Evolutionary conservation across 2,888 invertebrate species (phyloP).

Genomic region (Choreutis nemorana): DNA sequence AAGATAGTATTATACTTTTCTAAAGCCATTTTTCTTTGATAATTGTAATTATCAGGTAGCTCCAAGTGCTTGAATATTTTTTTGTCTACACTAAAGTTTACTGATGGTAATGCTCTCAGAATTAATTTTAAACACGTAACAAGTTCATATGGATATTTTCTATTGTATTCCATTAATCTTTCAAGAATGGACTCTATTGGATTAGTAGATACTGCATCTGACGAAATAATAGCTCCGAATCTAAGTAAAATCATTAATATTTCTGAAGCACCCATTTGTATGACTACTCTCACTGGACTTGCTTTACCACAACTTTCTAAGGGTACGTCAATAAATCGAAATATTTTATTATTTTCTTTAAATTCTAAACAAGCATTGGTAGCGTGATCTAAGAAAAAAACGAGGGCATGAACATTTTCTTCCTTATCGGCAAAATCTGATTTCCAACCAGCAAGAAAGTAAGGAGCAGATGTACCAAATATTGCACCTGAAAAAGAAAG

Average conservation of each 20-base stretch:
- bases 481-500: slow-evolving; percentile 72
- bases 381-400: slow-evolving; percentile 82
- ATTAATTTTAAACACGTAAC: slow-evolving; percentile 74
- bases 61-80: slow-evolving; percentile 30
- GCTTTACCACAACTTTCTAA: slow-evolving; percentile 82
- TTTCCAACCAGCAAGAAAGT: slow-evolving; percentile 86
- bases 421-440: slow-evolving; percentile 82
- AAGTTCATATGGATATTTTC: slow-evolving; percentile 73
- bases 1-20: slow-evolving; percentile 59
- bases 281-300: slow-evolving; percentile 75
- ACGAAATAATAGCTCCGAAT: slow-evolving; percentile 71
- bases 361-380: slow-evolving; percentile 71
- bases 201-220: slow-evolving; percentile 66
- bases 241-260: slow-evolving; percentile 76
- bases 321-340: slow-evolving; percentile 79
- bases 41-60: slow-evolving; percentile 49
- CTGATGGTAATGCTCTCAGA: slow-evolving; percentile 69
- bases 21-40: slow-evolving; percentile 41
- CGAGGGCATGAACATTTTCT: slow-evolving; percentile 79
- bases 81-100: slow-evolving; percentile 56
- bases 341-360: slow-evolving; percentile 29
- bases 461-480: slow-evolving; percentile 81
- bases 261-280: slow-evolving; percentile 79
- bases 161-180: slow-evolving; percentile 69
- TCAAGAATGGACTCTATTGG: slow-evolving; percentile 72